These are phyloP conservation scores for Helicoverpa zea DNA, from an alignment of 1,140 invertebrate species.

Conservation along the genomic window DNA sequence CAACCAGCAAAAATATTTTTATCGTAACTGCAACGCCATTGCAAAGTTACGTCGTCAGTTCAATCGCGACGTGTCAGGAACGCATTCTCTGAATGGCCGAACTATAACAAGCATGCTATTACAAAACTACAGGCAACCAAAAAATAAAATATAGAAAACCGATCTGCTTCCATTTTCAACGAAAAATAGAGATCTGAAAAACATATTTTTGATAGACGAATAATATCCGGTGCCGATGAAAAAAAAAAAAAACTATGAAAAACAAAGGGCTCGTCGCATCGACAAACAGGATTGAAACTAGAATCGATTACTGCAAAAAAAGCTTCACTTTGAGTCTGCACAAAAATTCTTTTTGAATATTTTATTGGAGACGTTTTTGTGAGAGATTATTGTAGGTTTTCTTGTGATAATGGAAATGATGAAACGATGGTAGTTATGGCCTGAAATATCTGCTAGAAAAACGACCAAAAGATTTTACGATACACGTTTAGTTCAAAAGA, in stretches of 20 bases:
- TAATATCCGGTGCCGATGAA: slow-evolving; percentile 1
- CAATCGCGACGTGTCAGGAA: too few relatives aligned
- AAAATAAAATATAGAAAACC: not conserved
- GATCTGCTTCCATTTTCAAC: not conserved
- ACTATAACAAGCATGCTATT: too few relatives aligned
- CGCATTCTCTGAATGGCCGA: too few relatives aligned
- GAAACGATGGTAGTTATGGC: not conserved
- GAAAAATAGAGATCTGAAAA: not conserved
- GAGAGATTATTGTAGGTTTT: not conserved
- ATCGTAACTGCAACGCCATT: too few relatives aligned
- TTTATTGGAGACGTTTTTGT: not conserved
- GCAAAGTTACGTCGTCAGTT: too few relatives aligned
- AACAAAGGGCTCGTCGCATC: too few relatives aligned
- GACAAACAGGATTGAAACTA: slow-evolving; percentile 1
- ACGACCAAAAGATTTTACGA: too few relatives aligned
- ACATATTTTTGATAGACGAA: slow-evolving; percentile 5
- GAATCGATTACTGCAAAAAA: slow-evolving; percentile 12
- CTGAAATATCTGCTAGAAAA: too few relatives aligned
- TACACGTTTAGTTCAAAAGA: too few relatives aligned
- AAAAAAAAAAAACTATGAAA: slow-evolving; percentile 5
- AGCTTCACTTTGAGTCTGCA: slow-evolving; percentile 16
- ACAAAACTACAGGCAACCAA: not conserved
- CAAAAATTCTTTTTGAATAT: not conserved
- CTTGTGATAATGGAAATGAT: not conserved
- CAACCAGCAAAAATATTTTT: too few relatives aligned